Conservation (phyloP, 2,113 vertebrate genomes). For the Ondatra zibethicus region DNA sequence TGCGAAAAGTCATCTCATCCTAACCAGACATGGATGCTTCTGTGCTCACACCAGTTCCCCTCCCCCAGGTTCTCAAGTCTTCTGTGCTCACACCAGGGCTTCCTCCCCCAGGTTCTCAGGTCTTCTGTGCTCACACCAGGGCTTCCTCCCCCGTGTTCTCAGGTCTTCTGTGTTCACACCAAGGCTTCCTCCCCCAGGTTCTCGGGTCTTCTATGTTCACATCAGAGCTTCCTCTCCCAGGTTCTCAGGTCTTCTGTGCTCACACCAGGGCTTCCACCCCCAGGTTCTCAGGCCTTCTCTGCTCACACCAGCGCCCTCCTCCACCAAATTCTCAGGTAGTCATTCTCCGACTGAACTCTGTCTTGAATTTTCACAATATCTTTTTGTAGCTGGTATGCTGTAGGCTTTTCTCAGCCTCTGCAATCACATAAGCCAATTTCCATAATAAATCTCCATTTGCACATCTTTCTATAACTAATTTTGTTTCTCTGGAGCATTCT, state of each 20-base stretch:
- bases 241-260: neutral
- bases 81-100: neutral
- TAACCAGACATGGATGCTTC: neutral
- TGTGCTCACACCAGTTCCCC: neutral
- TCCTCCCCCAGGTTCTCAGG: fast-evolving
- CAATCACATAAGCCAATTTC: neutral
- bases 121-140: too few relatives aligned
- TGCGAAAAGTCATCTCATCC: neutral
- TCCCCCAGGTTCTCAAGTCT: fast-evolving
- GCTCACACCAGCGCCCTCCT: neutral
- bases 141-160: fast-evolving
- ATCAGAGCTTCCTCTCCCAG: too few relatives aligned
- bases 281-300: neutral
- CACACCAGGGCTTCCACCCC: too few relatives aligned
- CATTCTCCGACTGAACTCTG: neutral
- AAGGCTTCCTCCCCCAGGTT: too few relatives aligned
- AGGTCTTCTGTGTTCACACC: neutral
- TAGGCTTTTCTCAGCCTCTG: neutral
- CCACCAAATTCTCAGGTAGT: neutral
- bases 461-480: neutral
- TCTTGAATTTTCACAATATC: neutral
- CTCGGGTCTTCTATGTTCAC: neutral
- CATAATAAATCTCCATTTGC: neutral
- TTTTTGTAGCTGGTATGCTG: neutral
- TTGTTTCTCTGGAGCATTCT: neutral